Base-by-base conservation (phyloP, 1,140 invertebrate genomes). In the Drosophila sechellia region DNA sequence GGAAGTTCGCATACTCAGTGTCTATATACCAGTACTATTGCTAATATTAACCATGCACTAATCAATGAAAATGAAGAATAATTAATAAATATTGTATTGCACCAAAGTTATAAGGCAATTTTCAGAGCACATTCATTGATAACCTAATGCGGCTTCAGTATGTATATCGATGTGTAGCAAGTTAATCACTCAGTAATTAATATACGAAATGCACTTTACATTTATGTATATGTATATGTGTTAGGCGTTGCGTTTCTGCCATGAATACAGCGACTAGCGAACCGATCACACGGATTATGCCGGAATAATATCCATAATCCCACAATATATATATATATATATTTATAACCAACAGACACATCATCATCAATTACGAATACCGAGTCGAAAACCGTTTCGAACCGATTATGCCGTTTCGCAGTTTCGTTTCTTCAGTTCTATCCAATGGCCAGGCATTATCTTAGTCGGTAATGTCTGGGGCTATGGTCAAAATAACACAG, bases 171-270 rank as follows among this genome's bases (percentile, higher is more conserved):
- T 87, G 83, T 86, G 83, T 86, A 86, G 81, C 83, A 87, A 42
- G 83, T 86, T 86, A 77, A 76, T 66, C 72, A 75, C 55, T 74
- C 37, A 65, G 53, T 65, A 50, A 72, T 46, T 49, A 52, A 65
- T 42, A 69, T 59, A 64, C 15, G 45, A 59, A 68, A 71, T 76
- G 77, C 74, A 90, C 85, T 81, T 83, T 64, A 90, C 77, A 90
- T 81, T 81, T 90, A 81, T 81, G 85, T 90, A 90, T 90, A 90
- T 85, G 80, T 90, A 85, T 81, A 90, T 90, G 85, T 89, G 81
- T 90, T 90, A 90, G 79, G 49, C 76, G 84, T 87, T 87, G 83
- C 79, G 75, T 84, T 89, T 84, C 84, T 89, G 84, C 84, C 85
- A 89, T 89, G 84, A 84, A 80, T 84, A 84, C 83, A 83, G 59